Conservation (phyloP, 2,113 vertebrate genomes). For the Brienomyrus brachyistius region DNA sequence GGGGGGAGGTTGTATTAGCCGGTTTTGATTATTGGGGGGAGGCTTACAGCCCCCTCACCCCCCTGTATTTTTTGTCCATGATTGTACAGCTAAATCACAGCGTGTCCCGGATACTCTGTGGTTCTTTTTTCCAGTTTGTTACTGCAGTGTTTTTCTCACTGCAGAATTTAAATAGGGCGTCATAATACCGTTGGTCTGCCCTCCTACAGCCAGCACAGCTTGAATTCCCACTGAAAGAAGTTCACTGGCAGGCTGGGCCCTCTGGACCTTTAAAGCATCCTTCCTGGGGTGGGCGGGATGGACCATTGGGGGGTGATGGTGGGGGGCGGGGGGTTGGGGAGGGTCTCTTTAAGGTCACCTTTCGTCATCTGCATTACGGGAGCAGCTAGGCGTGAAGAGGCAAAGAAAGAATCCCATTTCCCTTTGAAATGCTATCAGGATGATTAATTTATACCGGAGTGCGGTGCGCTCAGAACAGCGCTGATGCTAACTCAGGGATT, state of each 20-base stretch:
- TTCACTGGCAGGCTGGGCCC: not conserved
- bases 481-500: not conserved
- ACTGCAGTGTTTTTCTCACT: not conserved
- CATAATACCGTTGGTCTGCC: not conserved
- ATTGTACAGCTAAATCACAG: not conserved
- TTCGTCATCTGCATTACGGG: not conserved
- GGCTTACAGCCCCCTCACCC: too few relatives aligned
- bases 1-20: too few relatives aligned
- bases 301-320: not conserved
- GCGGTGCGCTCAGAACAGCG: not conserved
- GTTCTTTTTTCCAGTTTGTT: not conserved
- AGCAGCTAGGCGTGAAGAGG: not conserved
- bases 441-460: not conserved
- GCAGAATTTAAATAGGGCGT: not conserved
- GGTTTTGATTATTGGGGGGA: too few relatives aligned
- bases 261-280: not conserved
- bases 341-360: not conserved
- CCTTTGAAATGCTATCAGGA: constrained; percentile 1
- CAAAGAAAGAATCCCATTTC: not conserved
- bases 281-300: not conserved
- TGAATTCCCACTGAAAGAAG: not conserved
- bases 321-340: not conserved
- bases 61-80: too few relatives aligned
- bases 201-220: not conserved
- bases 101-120: not conserved